Evolutionary conservation across 2,888 invertebrate species (phyloP).

Genomic region (Calameuta idolon): DNA sequence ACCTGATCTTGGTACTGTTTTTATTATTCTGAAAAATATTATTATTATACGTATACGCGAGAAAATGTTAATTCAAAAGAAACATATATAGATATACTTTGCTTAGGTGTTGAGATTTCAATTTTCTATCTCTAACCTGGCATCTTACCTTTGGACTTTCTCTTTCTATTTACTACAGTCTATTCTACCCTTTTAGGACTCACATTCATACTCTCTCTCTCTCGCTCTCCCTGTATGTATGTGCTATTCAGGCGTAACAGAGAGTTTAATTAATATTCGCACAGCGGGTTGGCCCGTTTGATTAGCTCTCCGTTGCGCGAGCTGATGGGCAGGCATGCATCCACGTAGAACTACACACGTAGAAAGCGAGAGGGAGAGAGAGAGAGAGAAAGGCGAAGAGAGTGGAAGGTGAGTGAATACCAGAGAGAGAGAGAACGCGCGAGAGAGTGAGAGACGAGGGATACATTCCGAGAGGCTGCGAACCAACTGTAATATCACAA

Average conservation of each 20-base stretch:
- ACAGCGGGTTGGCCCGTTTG: constrained; percentile 61
- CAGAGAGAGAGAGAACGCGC: constrained; percentile 20
- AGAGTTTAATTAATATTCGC: constrained; percentile 65
- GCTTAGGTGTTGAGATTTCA: background rate
- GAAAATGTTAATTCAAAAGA: too few relatives aligned
- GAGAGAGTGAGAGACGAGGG: constrained; percentile 25
- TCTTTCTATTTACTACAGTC: background rate
- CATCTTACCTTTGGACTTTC: background rate
- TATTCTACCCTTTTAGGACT: background rate
- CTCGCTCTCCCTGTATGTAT: constrained; percentile 14
- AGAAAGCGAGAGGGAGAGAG: constrained; percentile 22
- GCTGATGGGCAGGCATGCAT: constrained; percentile 58
- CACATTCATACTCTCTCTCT: constrained; percentile 2
- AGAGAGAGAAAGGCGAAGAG: constrained; percentile 29
- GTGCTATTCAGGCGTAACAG: constrained; percentile 51
- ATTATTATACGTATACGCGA: too few relatives aligned
- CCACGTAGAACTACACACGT: constrained; percentile 39
- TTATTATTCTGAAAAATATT: background rate
- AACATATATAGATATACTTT: background rate
- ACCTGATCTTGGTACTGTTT: background rate
- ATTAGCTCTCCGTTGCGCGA: constrained; percentile 61
- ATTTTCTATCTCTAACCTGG: constrained; percentile 19
- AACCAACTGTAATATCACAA: constrained; percentile 64
- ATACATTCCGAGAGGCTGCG: constrained; percentile 59
- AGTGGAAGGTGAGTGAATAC: constrained; percentile 9